These are phyloP conservation scores for Scomberomorus guttatus DNA, from an alignment of 2,797 vertebrate species.

Conservation along the genomic window DNA sequence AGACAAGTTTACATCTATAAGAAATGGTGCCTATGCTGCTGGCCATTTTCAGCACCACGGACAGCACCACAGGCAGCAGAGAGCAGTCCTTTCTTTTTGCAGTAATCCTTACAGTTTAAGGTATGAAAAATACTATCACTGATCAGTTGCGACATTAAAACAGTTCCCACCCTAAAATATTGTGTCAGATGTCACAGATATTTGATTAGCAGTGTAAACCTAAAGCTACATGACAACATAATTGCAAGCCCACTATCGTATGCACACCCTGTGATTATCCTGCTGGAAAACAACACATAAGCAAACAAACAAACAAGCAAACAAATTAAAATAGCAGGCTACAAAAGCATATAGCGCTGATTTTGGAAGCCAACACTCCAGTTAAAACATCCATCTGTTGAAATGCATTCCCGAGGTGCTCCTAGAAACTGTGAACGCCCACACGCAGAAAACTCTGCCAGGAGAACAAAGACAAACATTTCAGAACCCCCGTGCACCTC, in stretches of 20 bases:
- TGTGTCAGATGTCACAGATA: conserved; percentile 51
- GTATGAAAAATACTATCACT: conserved; percentile 24
- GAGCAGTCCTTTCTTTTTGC: not conserved
- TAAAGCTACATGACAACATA: conserved; percentile 53
- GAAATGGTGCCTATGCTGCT: conserved; percentile 1
- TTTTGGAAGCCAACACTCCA: conserved; percentile 78
- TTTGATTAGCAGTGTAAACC: conserved; percentile 58
- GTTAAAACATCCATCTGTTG: conserved; percentile 86
- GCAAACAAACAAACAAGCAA: conserved; percentile 75
- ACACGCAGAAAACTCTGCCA: conserved; percentile 78
- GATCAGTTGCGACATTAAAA: conserved; percentile 38
- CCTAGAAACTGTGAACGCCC: conserved; percentile 83
- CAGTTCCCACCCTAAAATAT: conserved; percentile 30
- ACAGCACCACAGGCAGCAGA: conserved; percentile 65
- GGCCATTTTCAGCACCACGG: conserved; percentile 82
- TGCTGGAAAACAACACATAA: conserved; percentile 63
- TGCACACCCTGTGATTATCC: conserved; percentile 67
- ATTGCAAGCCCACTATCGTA: conserved; percentile 51
- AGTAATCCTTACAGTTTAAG: not conserved
- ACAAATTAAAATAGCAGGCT: conserved; percentile 82
- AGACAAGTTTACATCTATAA: conserved; percentile 3
- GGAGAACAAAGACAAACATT: conserved; percentile 87
- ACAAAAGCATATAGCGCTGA: conserved; percentile 80
- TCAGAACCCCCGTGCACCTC: conserved; percentile 80
- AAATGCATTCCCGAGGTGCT: conserved; percentile 84